Evolutionary conservation across 2,797 vertebrate genomes (phyloP).

Genomic region (Phyllotis vaccarum): DNA sequence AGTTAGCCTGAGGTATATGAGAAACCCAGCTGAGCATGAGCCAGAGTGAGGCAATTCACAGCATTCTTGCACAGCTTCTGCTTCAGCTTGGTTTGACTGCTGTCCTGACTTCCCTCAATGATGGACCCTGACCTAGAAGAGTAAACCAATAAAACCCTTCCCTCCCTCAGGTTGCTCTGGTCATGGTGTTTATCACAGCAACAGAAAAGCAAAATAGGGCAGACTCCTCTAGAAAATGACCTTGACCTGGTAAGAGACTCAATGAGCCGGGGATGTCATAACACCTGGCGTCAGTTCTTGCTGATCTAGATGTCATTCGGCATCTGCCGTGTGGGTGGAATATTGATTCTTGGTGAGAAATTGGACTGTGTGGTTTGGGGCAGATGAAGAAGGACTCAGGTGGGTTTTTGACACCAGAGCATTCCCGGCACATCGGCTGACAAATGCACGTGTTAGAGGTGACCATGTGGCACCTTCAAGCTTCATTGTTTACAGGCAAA

Average conservation of each 20-base stretch:
- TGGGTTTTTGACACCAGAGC: neutral
- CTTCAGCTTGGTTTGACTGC: too few species aligned
- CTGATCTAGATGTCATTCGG: neutral
- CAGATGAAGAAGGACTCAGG: fast-evolving
- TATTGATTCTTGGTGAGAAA: neutral
- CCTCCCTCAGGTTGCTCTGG: neutral
- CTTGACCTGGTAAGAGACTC: neutral
- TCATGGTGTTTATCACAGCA: neutral
- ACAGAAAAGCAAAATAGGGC: neutral
- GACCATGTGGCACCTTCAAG: neutral
- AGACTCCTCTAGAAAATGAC: neutral
- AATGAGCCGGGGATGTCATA: neutral
- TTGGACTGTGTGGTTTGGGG: neutral
- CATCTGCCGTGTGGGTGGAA: fast-evolving
- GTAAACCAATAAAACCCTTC: neutral
- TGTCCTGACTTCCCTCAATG: neutral
- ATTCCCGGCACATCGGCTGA: neutral
- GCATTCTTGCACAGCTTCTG: neutral
- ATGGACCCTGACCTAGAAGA: neutral
- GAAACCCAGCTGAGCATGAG: neutral
- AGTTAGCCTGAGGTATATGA: neutral
- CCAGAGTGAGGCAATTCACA: neutral
- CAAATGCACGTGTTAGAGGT: neutral
- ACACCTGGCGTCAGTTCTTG: fast-evolving
- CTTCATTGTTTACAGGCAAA: neutral